Conservation (phyloP, 1,140 invertebrate species). For the Branchinecta lynchi region DNA sequence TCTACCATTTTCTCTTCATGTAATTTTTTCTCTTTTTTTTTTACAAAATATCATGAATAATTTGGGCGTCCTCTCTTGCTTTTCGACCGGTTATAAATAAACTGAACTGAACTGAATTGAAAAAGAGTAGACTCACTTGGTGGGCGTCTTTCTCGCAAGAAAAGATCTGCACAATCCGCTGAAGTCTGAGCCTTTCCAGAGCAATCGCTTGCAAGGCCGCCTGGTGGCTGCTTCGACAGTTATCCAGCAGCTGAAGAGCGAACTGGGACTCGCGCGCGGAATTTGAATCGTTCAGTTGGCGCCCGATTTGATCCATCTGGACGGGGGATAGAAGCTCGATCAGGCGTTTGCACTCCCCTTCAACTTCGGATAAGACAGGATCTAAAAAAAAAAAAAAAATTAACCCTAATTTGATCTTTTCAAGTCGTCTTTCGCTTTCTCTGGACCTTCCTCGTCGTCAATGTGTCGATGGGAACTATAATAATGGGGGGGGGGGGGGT, state of each 20-base stretch:
- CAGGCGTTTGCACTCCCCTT: conserved; percentile 59
- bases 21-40: too few species aligned
- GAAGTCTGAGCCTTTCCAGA: conserved; percentile 51
- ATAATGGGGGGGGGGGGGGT: too few species aligned
- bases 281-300: conserved; percentile 48
- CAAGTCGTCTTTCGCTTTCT: neutral
- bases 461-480: too few species aligned
- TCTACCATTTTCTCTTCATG: too few species aligned
- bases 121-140: conserved; percentile 34
- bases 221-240: conserved; percentile 31
- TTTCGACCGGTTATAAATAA: too few species aligned
- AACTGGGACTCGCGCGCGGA: conserved; percentile 53
- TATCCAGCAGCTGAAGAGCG: conserved; percentile 47
- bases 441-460: conserved; percentile 18
- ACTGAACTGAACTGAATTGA: too few species aligned
- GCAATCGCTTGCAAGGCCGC: conserved; percentile 41
- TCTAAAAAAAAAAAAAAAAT: neutral
- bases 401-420: too few species aligned
- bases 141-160: conserved; percentile 56
- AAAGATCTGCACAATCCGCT: conserved; percentile 54
- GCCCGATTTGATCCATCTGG: conserved; percentile 56
- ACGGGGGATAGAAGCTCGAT: conserved; percentile 61
- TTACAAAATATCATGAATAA: too few species aligned
- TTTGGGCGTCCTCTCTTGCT: too few species aligned
- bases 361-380: conserved; percentile 44